Percentiles rank a stretch among this genome's conserved stretches.
These are phyloP conservation scores for Ardeotis arabs DNA, from an alignment of 2,113 vertebrate species.

Conservation along the genomic window DNA sequence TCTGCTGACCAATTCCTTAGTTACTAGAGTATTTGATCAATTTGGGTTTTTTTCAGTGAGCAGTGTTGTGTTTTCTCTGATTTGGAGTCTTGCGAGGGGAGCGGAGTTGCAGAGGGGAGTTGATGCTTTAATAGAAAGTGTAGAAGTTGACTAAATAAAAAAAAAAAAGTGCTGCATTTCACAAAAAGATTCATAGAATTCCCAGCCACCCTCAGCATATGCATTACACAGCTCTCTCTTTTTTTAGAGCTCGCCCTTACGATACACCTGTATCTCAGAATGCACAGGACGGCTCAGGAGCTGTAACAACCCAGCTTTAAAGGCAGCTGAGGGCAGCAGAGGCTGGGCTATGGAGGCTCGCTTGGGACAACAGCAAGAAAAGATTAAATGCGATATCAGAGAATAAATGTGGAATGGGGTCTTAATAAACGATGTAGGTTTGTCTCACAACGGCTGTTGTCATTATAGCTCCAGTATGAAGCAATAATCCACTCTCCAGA, in stretches of 20 bases:
- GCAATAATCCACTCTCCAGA: background rate
- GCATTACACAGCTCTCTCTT: background rate
- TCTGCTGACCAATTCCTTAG: background rate
- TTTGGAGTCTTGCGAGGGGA: background rate
- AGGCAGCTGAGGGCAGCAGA: background rate
- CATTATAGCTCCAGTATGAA: background rate
- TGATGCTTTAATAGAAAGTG: background rate
- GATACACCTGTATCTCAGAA: background rate
- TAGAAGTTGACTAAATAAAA: background rate
- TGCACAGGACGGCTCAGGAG: background rate
- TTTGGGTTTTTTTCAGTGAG: background rate
- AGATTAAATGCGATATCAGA: background rate
- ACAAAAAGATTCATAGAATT: background rate
- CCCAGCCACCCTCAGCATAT: background rate
- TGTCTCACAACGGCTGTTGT: background rate
- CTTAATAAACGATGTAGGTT: background rate
- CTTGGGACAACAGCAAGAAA: background rate
- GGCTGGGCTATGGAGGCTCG: background rate
- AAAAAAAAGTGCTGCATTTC: background rate
- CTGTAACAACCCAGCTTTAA: background rate
- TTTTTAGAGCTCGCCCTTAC: background rate
- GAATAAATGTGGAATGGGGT: background rate
- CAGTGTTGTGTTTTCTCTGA: background rate
- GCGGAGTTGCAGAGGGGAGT: rapidly evolving
- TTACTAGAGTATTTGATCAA: background rate